Conservation (phyloP, 2,888 invertebrate species). For the Tubulanus polymorphus region DNA sequence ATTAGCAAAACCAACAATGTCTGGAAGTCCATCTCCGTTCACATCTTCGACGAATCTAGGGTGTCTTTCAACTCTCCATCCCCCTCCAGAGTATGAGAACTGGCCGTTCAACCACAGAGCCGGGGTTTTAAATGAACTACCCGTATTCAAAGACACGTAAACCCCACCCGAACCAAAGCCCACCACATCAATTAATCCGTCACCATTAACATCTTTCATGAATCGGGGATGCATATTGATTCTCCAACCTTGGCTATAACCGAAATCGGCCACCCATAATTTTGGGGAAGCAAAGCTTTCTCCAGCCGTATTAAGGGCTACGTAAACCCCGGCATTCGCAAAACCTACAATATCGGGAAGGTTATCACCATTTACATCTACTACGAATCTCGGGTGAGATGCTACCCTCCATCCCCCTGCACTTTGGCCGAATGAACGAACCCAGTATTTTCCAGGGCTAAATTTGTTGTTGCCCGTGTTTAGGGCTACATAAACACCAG, state of each 20-base stretch:
- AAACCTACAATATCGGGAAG: background rate
- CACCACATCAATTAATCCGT: conserved; percentile 11
- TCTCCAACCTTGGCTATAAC: background rate
- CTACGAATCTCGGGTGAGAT: conserved; percentile 1
- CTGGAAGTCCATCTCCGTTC: conserved; percentile 13
- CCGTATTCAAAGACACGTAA: conserved; percentile 9
- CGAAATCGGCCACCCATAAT: background rate
- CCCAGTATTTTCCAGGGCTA: background rate
- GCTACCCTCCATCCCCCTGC: background rate
- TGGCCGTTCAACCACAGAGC: background rate
- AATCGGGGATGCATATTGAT: conserved; percentile 2
- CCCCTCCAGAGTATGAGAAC: background rate
- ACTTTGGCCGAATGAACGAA: background rate
- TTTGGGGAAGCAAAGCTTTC: background rate
- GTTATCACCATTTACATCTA: background rate
- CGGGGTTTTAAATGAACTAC: background rate
- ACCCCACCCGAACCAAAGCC: conserved; percentile 10
- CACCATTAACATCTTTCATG: conserved; percentile 11
- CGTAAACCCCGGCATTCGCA: background rate
- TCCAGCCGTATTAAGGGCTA: background rate
- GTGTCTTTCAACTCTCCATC: conserved; percentile 8
- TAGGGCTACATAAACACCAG: background rate
- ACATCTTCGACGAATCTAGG: conserved; percentile 8
- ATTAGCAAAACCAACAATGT: background rate
- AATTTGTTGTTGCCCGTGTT: background rate